Base-by-base conservation (phyloP, 2,797 vertebrate species). In the Cyprinella venusta region DNA sequence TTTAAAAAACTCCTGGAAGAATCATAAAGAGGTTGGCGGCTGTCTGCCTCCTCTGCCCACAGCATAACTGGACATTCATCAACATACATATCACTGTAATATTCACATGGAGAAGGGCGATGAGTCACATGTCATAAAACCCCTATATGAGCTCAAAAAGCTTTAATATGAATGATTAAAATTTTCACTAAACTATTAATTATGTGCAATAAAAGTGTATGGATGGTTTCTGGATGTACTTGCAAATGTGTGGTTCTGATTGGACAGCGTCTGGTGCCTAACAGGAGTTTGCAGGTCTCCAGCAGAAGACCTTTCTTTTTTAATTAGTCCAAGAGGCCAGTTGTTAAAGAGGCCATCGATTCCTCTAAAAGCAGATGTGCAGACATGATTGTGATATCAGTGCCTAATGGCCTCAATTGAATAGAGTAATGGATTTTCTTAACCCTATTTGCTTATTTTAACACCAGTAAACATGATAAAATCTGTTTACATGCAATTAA, bases 311-410 rank as follows among this genome's bases (percentile, higher is more conserved):
- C 50, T 59, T 70, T 59, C 30, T 67, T 78, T 75, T 74, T 72
- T n/a, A 80, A 70, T 54, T 48, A 42, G 10, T 54, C n/a, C 9
- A 83, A 7, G 19, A 74, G 65, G 48, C 19, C 68, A 38, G 65
- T 42, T 19, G 24, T 38, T 59, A 33, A 80, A 56, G 54, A 80
- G 40, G 6, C 75, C 76, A 76, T 45, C 36, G 21, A 38, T 67
- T 72, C 56, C 30, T 61, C 52, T 76, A 68, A 74, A 78, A 68
- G 26, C 77, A 63, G 56, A 45, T 38, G 72, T 80, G 67, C 77
- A 85, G 21, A 67, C 79, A 85, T 81, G 19, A 87, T 69, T 70
- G n/a, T 42, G 13, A 30, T 69, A 56, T 67, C 33, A 56, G 67
- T 33, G 33, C 64, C n/a, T n/a, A n/a, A n/a, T n/a, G n/a, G n/a